Percentiles rank a stretch among this genome's conserved stretches.
These are phyloP conservation scores for Corythornis madagascariensis DNA, from an alignment of 2,113 vertebrate species.

Conservation along the genomic window DNA sequence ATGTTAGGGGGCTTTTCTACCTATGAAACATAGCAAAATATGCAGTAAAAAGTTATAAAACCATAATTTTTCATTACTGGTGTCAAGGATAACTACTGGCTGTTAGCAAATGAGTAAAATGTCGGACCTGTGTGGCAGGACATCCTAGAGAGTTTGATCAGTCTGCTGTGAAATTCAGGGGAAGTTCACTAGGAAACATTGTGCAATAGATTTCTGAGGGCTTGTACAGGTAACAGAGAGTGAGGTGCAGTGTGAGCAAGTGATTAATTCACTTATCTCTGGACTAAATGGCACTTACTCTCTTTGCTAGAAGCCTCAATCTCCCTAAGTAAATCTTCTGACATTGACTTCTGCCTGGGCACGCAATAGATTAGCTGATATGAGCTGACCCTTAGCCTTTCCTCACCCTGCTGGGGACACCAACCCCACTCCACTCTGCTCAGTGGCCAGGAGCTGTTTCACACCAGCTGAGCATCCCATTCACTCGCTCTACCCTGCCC, in stretches of 20 bases:
- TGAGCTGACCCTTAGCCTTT: not conserved
- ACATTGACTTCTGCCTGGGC: not conserved
- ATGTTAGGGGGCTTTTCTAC: not conserved
- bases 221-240: not conserved
- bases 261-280: not conserved
- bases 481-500: not conserved
- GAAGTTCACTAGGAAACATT: not conserved
- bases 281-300: not conserved
- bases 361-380: not conserved
- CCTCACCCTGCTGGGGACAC: not conserved
- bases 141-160: not conserved
- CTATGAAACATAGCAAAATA: not conserved
- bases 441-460: not conserved
- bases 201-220: not conserved
- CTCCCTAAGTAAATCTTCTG: not conserved
- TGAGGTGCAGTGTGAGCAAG: not conserved
- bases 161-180: not conserved
- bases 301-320: not conserved
- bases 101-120: not conserved
- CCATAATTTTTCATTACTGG: not conserved
- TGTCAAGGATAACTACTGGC: not conserved
- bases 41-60: not conserved
- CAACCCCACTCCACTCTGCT: not conserved
- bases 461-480: not conserved
- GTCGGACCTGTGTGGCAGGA: not conserved